Base-by-base conservation (phyloP, 2,888 invertebrate genomes). In the Nomada ferruginata region DNA sequence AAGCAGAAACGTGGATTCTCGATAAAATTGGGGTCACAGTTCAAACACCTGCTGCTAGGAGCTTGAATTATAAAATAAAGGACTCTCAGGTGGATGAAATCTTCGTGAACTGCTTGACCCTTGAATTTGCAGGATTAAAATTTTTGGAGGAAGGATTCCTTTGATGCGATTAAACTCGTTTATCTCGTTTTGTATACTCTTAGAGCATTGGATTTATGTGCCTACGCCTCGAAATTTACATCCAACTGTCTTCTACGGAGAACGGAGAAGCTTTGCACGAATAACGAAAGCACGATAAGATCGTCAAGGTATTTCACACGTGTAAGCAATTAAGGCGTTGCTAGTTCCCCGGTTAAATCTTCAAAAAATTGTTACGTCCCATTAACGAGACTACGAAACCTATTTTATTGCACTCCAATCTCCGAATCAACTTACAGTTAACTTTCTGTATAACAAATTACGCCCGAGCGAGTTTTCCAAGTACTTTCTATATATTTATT, bases 281-380 rank as follows among this genome's bases (percentile, higher is more conserved):
- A 61, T 23, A 61, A 75, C 52, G 53, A 26, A 47, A 53, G 20
- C n/a, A n/a, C 42, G 69, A 75, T 69, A 70, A 75, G 26, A 70
- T 75, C 69, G 61, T 29, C 29, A 42, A 7, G 61, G 44, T 53
- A 20, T 18, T 52, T 53, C 50, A 53, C 69, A 13, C 61, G 60
- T 59, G 52, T 42, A 42, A 29, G 52, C 68, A 60, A 60, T 70
- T 70, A 60, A 70, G 60, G 29, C 44, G 44, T 26, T 47, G 59
- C 59, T 15, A 9, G 44, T 59, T 20, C 59, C 15, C 29, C 13
- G 18, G 2, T 50, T 9, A 47, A 20, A 53, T 66, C 47, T 18
- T 23, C 44, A n/a, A 68, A 42, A 42, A 42, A 18, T 15, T 3
- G 26, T 47, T 60, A 44, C 68, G 44, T 60, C 59, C 60, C 36